Evolutionary conservation across 2,888 invertebrate species (phyloP).

Genomic region (Drosophila recens): DNA sequence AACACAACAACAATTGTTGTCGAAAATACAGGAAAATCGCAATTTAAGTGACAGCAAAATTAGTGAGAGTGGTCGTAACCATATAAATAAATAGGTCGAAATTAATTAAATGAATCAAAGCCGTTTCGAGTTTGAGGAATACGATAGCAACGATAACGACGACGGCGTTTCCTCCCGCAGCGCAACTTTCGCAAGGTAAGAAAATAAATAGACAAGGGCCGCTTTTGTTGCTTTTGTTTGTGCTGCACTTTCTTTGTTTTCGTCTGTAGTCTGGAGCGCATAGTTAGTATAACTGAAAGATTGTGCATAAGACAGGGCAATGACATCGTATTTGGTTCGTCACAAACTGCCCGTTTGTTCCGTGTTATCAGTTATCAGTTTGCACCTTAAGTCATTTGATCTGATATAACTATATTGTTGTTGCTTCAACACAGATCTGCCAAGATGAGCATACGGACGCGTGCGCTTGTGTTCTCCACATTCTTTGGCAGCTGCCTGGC

Average conservation of each 20-base stretch:
- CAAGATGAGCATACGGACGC: slow-evolving; percentile 88
- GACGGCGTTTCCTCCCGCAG: slow-evolving; percentile 27
- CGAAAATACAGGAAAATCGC: slow-evolving; percentile 38
- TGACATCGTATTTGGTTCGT: not conserved
- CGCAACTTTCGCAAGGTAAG: slow-evolving; percentile 41
- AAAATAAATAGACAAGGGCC: slow-evolving; percentile 4
- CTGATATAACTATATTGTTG: not conserved
- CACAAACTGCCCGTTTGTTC: not conserved
- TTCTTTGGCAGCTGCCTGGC: slow-evolving; percentile 91
- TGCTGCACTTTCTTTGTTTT: slow-evolving; percentile 54
- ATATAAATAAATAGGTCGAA: slow-evolving; percentile 13
- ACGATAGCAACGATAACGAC: slow-evolving; percentile 40
- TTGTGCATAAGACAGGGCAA: not conserved
- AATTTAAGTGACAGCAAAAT: slow-evolving; percentile 2
- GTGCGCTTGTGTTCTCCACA: slow-evolving; percentile 91
- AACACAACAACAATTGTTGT: slow-evolving; percentile 44
- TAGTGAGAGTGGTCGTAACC: not conserved
- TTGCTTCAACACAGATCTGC: slow-evolving; percentile 16
- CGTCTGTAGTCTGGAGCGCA: not conserved
- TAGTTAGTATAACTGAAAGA: not conserved
- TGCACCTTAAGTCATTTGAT: slow-evolving; percentile 28
- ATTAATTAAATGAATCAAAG: slow-evolving; percentile 33
- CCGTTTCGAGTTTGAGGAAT: slow-evolving; percentile 30
- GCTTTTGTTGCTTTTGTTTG: slow-evolving; percentile 30
- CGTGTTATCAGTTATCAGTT: slow-evolving; percentile 19